Base-by-base conservation (phyloP, 2,888 invertebrate genomes). In the Chaitophorus viminalis region DNA sequence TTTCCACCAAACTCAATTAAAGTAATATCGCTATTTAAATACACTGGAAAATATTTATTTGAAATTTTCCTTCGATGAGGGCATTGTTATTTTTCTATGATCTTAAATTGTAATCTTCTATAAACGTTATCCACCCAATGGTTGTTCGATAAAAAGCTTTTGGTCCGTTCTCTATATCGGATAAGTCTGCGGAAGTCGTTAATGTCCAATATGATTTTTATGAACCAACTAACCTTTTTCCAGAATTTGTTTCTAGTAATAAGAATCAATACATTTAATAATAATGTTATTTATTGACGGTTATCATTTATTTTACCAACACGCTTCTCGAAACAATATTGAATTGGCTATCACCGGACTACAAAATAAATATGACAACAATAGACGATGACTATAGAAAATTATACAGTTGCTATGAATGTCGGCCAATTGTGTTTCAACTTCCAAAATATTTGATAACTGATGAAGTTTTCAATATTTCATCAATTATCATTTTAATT, bases 51-150 rank as follows among this genome's bases (percentile, higher is more conserved):
- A 39, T 75, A 75, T 75, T 75, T 75, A 83, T 83, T 60, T 39
- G 75, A 39, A 60, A 75, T 75, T 8, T 9, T 21, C 29, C 9
- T 1, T 14, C 21, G 54, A 52, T 1, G 29, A 36, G 36, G 29
- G 36, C 21, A 54, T 75, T 39, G 17, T 75, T 75, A 74, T 83
- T 83, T 83, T 76, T 84, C 65, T 65, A 25, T 0, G 31, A 84
- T 65, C 65, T 84, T 84, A 31, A 46, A 84, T 65, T 76, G 25
- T 60, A 83, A 75, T 65, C 39, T 65, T 31, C 25, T n/a, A n/a
- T n/a, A 36, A 29, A 82, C 72, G 8, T 29, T 83, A 39, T 29
- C 36, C 4, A 9, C 46, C 33, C 29, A 60, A 39, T 39, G 39
- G 75, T 83, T 75, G 75, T 75, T 75, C 21, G 14, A 6, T 31